Conservation (phyloP, 2,797 vertebrate genomes). For the Chelmon rostratus region DNA sequence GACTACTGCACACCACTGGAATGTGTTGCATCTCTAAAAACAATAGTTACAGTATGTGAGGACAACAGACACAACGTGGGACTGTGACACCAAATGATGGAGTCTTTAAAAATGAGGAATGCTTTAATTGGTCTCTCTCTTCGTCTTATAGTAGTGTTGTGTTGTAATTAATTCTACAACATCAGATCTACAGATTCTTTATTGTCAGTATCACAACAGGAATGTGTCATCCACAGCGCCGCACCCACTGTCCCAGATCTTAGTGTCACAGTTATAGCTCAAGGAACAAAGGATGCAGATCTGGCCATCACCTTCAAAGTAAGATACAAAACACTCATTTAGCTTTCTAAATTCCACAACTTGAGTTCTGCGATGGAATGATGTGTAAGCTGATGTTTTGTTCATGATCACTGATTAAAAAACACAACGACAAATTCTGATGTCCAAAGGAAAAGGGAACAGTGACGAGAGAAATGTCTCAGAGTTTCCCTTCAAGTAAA, state of each 20-base stretch:
- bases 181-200: not conserved
- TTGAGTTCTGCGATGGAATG: not conserved
- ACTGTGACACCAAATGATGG: slow-evolving; percentile 4
- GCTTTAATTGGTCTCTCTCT: slow-evolving; percentile 1
- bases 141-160: slow-evolving; percentile 11
- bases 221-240: slow-evolving; percentile 3
- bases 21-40: slow-evolving; percentile 35
- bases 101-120: not conserved
- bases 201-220: slow-evolving; percentile 20
- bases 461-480: not conserved
- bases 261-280: not conserved
- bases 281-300: slow-evolving; percentile 15
- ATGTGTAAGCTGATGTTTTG: not conserved
- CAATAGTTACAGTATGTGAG: slow-evolving; percentile 32
- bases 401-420: slow-evolving; percentile 17
- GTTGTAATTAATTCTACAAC: not conserved
- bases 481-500: slow-evolving; percentile 15
- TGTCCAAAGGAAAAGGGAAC: slow-evolving; percentile 1
- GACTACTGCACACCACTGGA: slow-evolving; percentile 50
- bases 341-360: not conserved
- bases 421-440: slow-evolving; percentile 9
- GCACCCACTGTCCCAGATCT: not conserved
- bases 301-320: slow-evolving; percentile 7
- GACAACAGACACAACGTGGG: slow-evolving; percentile 16
- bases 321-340: slow-evolving; percentile 1